Conservation (phyloP, 2,888 invertebrate genomes). For the Melinaea menophilus region DNA sequence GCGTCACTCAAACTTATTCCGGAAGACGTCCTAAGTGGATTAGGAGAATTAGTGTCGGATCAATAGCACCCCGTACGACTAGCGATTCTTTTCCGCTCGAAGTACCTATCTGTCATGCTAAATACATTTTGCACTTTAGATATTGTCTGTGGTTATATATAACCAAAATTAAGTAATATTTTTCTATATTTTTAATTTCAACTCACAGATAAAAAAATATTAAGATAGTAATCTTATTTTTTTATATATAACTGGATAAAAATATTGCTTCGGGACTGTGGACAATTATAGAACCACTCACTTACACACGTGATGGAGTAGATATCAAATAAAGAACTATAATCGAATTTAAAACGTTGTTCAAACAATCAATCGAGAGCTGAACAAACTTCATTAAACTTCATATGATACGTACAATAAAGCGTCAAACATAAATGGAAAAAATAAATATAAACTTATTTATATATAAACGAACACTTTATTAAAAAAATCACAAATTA, state of each 20-base stretch:
- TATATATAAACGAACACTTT: too few species aligned
- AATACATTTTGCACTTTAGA: slow-evolving; percentile 8
- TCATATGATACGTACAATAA: slow-evolving; percentile 36
- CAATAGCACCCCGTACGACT: slow-evolving; percentile 48
- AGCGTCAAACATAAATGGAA: slow-evolving; percentile 38
- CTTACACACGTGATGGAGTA: slow-evolving; percentile 12
- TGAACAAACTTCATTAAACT: slow-evolving; percentile 35
- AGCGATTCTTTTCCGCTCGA: slow-evolving; percentile 39
- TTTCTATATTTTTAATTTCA: too few species aligned
- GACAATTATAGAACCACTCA: neutral
- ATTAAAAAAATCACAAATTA: too few species aligned
- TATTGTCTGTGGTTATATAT: neutral
- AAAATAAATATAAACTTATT: slow-evolving; percentile 11
- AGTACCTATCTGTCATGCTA: slow-evolving; percentile 17
- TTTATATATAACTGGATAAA: neutral
- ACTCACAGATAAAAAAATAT: too few species aligned
- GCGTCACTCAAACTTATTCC: slow-evolving; percentile 67
- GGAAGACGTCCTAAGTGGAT: slow-evolving; percentile 65
- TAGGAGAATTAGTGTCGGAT: slow-evolving; percentile 63
- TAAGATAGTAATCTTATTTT: too few species aligned
- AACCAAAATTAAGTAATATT: too few species aligned
- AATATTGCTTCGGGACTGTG: neutral
- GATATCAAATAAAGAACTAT: slow-evolving; percentile 24
- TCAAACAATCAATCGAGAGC: slow-evolving; percentile 28
- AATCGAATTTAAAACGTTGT: slow-evolving; percentile 26